Evolutionary conservation across 1,140 invertebrate species (phyloP).

Genomic region (Anadara kagoshimensis): DNA sequence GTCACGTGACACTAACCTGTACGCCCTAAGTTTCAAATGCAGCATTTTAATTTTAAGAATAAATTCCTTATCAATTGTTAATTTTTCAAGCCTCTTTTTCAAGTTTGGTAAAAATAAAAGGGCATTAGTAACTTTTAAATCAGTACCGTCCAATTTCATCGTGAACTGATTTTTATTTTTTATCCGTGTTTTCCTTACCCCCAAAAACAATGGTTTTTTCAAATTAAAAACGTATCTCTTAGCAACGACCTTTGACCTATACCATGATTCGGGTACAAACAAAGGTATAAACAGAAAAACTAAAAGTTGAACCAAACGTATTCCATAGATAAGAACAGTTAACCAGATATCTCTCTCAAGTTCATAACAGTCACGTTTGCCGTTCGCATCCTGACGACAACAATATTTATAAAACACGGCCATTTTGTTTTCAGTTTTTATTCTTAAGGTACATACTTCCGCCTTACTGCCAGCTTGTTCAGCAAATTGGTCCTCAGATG

Average conservation of each 20-base stretch:
- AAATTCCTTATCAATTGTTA: too few relatives aligned
- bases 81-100: too few relatives aligned
- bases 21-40: constrained; percentile 36
- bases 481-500: neutral
- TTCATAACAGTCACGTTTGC: neutral
- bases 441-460: neutral
- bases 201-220: neutral
- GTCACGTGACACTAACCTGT: constrained; percentile 40
- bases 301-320: constrained; percentile 1
- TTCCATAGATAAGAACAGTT: neutral
- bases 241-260: neutral
- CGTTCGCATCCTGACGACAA: neutral
- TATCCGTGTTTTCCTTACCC: constrained; percentile 1
- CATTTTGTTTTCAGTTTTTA: neutral
- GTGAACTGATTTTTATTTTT: neutral
- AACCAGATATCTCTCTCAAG: constrained; percentile 4
- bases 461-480: neutral
- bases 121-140: neutral
- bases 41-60: constrained; percentile 3
- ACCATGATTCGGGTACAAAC: constrained; percentile 2
- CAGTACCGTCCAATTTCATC: neutral
- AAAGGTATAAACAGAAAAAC: constrained; percentile 6
- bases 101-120: too few relatives aligned
- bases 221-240: neutral
- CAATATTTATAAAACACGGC: neutral